phyloP scores from a whole-genome alignment of 2,888 invertebrate genomes.

The Leptopilina myrica region DNA sequence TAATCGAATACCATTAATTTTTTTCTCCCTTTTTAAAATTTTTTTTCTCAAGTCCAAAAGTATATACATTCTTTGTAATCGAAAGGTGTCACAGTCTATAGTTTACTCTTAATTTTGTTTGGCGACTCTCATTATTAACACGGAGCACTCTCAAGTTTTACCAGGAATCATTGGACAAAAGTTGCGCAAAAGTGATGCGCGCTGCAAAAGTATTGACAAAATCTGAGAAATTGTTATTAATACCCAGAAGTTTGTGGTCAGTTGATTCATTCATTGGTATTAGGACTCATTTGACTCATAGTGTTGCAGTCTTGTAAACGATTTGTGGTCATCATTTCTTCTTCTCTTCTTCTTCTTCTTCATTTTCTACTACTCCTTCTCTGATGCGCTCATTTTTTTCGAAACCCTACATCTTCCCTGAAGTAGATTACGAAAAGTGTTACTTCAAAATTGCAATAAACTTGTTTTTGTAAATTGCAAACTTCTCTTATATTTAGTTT shows the following conservation, averaged over 20 bases:
- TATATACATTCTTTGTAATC: constrained; percentile 39
- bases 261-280: constrained; percentile 19
- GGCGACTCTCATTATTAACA: constrained; percentile 26
- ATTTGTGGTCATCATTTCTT: constrained; percentile 6
- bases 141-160: constrained; percentile 1
- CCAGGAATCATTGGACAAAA: constrained; percentile 22
- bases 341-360: too few species aligned
- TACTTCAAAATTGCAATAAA: background rate
- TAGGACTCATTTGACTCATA: background rate
- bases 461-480: background rate
- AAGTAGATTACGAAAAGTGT: background rate
- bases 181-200: background rate
- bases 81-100: constrained; percentile 66
- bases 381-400: too few species aligned
- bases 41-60: too few species aligned
- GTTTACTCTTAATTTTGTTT: constrained; percentile 51
- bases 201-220: background rate
- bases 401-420: background rate
- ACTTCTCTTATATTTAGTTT: background rate
- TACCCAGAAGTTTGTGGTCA: constrained; percentile 31
- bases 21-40: too few species aligned
- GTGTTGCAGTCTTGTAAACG: background rate
- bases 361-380: too few species aligned
- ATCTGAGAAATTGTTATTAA: constrained; percentile 25
- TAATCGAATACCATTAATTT: too few species aligned